Percentiles rank a stretch among this genome's conserved stretches.
phyloP scores from a whole-genome alignment of 1,140 invertebrate species.

The Temnothorax longispinosus region DNA sequence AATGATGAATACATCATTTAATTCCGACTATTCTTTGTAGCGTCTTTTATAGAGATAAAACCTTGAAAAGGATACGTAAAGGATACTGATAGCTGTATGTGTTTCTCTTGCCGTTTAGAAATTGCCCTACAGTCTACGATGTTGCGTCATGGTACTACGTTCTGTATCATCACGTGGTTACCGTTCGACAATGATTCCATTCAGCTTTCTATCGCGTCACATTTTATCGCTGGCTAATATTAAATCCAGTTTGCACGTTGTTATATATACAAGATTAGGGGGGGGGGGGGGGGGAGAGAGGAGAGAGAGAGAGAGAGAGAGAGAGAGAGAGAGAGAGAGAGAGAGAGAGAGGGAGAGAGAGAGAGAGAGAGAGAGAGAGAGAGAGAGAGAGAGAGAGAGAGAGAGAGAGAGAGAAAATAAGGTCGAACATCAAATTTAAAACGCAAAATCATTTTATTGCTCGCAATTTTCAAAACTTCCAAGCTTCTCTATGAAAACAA shows the following conservation, averaged over 20 bases:
- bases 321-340: not conserved
- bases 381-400: not conserved
- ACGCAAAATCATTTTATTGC: constrained; percentile 1
- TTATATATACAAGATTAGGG: constrained; percentile 38
- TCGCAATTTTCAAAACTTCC: not conserved
- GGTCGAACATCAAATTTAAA: constrained; percentile 17
- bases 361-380: not conserved
- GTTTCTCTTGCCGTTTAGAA: not conserved
- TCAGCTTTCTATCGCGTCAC: constrained; percentile 47
- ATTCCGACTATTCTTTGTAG: not conserved
- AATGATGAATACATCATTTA: not conserved
- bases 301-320: not conserved
- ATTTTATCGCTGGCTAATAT: constrained; percentile 49
- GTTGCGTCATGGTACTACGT: constrained; percentile 34
- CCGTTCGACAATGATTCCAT: constrained; percentile 45
- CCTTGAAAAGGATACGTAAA: not conserved
- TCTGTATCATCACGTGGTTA: constrained; percentile 10
- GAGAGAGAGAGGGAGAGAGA: not conserved
- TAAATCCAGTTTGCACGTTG: constrained; percentile 33
- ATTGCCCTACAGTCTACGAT: constrained; percentile 5
- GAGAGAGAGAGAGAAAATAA: not conserved
- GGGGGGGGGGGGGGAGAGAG: too few relatives aligned
- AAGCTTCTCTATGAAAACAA: not conserved
- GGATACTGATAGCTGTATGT: not conserved
- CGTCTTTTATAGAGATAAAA: not conserved